Evolutionary conservation across 2,113 vertebrate genomes (phyloP).

Genomic region (Antechinus stuartii): DNA sequence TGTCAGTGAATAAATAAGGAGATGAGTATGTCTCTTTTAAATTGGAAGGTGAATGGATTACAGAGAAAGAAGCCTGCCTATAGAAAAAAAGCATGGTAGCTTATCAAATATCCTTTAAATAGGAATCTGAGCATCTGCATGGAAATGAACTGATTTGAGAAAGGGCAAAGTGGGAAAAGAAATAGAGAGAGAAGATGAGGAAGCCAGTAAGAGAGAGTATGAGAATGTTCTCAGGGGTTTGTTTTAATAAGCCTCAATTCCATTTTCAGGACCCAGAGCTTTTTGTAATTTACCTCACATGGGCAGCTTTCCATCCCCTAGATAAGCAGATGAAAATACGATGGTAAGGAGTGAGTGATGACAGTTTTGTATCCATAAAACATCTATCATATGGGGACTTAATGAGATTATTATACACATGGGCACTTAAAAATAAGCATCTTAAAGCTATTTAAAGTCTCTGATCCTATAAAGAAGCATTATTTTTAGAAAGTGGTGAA

Average conservation of each 20-base stretch:
- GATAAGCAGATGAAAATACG: slow-evolving; percentile 68
- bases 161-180: slow-evolving; percentile 52
- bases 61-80: slow-evolving; percentile 71
- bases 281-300: slow-evolving; percentile 71
- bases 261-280: not conserved
- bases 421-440: slow-evolving; percentile 75
- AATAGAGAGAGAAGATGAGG: slow-evolving; percentile 23
- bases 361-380: slow-evolving; percentile 74
- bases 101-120: slow-evolving; percentile 76
- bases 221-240: slow-evolving; percentile 31
- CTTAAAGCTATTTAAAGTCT: slow-evolving; percentile 75
- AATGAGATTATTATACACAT: slow-evolving; percentile 75
- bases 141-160: slow-evolving; percentile 78
- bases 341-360: slow-evolving; percentile 62
- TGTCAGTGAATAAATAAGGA: slow-evolving; percentile 74
- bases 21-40: slow-evolving; percentile 72
- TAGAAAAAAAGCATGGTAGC: slow-evolving; percentile 74
- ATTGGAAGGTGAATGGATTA: slow-evolving; percentile 77
- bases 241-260: slow-evolving; percentile 51
- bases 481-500: not conserved
- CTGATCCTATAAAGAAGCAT: slow-evolving; percentile 7
- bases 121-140: slow-evolving; percentile 76
- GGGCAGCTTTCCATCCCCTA: slow-evolving; percentile 63
- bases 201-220: slow-evolving; percentile 13
- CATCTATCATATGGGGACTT: slow-evolving; percentile 76